Conservation (phyloP, 2,797 vertebrate species). For the Leptodactylus fallax region DNA sequence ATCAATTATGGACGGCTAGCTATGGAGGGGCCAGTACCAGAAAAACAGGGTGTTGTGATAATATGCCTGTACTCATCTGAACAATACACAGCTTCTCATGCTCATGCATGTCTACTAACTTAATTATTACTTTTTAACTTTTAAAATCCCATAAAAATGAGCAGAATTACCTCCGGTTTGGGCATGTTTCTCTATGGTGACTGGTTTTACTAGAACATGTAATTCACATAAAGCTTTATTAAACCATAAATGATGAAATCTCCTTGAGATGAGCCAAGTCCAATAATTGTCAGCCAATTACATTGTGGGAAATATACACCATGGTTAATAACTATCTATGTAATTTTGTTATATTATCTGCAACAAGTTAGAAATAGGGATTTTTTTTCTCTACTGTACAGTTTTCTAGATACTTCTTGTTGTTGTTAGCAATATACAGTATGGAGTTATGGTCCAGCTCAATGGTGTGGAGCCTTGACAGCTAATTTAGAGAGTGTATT, state of each 20-base stretch:
- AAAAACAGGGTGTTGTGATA: not conserved
- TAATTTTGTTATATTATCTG: not conserved
- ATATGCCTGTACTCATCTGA: not conserved
- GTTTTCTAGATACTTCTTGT: not conserved
- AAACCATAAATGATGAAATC: constrained; percentile 15
- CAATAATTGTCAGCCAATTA: not conserved
- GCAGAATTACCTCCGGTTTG: constrained; percentile 34
- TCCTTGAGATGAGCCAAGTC: constrained; percentile 10
- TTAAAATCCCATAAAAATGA: constrained; percentile 47
- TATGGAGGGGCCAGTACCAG: not conserved
- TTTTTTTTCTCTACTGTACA: too few relatives aligned
- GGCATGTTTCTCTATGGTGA: constrained; percentile 15
- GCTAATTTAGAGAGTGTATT: not conserved
- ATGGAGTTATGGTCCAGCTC: not conserved
- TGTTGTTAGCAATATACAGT: not conserved
- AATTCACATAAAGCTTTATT: constrained; percentile 28
- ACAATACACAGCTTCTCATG: not conserved
- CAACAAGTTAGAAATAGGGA: not conserved
- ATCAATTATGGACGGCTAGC: not conserved
- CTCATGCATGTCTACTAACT: constrained; percentile 21
- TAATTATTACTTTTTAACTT: constrained; percentile 20
- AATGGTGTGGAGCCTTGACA: too few relatives aligned
- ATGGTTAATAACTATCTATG: not conserved
- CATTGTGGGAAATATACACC: not conserved
- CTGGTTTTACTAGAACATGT: constrained; percentile 29